Evolutionary conservation across 1,140 invertebrate species (phyloP).

Genomic region (Coptotermes formosanus): DNA sequence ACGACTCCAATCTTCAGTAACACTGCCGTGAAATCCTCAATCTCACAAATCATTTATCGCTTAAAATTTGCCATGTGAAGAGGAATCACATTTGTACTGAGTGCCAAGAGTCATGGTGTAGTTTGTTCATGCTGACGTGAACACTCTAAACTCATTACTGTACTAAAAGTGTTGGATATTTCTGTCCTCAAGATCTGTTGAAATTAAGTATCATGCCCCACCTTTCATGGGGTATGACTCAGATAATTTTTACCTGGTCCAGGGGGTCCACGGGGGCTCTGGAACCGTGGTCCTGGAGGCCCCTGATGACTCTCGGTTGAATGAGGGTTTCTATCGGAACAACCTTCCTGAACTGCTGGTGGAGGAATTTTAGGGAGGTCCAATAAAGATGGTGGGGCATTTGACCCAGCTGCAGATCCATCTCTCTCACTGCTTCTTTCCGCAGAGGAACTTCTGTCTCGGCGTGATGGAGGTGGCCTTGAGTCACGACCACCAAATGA

Average conservation of each 20-base stretch:
- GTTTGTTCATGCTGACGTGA: no score
- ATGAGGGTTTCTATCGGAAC: not conserved
- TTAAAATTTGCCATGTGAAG: no score
- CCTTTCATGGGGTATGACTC: no score
- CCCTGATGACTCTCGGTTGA: not conserved
- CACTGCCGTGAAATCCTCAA: no score
- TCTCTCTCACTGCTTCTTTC: slow-evolving; percentile 43
- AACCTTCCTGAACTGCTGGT: slow-evolving; percentile 16
- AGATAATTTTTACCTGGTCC: slow-evolving; percentile 16
- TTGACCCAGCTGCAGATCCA: slow-evolving; percentile 43
- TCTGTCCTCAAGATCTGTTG: no score
- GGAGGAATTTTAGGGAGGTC: slow-evolving; percentile 40
- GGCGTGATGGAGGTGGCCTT: slow-evolving; percentile 27
- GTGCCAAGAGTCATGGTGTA: no score
- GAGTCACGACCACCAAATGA: slow-evolving; percentile 25
- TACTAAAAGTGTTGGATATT: no score
- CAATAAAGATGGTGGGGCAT: slow-evolving; percentile 46
- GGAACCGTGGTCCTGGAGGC: not conserved
- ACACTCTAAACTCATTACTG: no score
- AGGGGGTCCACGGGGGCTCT: not conserved
- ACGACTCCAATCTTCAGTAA: no score
- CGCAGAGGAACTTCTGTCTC: slow-evolving; percentile 31
- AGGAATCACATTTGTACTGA: no score
- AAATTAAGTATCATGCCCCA: no score
- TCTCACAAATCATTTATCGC: no score